These are phyloP conservation scores for Anoplopoma fimbria DNA, from an alignment of 2,113 vertebrate genomes.

Conservation along the genomic window DNA sequence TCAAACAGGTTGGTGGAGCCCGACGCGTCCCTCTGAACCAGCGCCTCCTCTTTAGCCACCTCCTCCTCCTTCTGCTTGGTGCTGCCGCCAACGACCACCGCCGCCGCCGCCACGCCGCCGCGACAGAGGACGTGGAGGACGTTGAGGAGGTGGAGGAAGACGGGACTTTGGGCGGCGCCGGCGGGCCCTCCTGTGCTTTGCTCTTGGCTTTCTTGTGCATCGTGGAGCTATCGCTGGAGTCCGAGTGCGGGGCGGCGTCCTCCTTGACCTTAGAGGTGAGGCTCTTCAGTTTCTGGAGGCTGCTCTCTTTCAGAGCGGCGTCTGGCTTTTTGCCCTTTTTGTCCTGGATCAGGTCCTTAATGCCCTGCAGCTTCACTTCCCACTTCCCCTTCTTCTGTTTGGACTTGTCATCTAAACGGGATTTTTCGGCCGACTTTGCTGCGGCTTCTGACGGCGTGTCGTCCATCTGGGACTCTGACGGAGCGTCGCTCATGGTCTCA, in stretches of 20 bases:
- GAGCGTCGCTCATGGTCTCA: constrained; percentile 76
- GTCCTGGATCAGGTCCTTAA: constrained; percentile 81
- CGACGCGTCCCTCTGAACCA: constrained; percentile 70
- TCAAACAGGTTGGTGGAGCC: constrained; percentile 83
- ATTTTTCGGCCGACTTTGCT: constrained; percentile 62
- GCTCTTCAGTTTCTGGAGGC: constrained; percentile 82
- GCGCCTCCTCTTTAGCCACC: constrained; percentile 68
- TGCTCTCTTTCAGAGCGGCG: constrained; percentile 77
- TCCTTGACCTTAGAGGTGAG: constrained; percentile 78
- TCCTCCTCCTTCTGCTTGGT: constrained; percentile 78
- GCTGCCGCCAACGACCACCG: constrained; percentile 3
- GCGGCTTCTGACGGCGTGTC: constrained; percentile 45
- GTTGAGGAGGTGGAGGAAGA: constrained; percentile 73
- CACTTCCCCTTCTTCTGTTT: constrained; percentile 88
- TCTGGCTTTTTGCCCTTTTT: constrained; percentile 84
- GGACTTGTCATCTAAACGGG: constrained; percentile 75
- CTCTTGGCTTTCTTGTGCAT: constrained; percentile 70
- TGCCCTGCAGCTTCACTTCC: constrained; percentile 79
- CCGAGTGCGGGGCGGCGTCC: constrained; percentile 78
- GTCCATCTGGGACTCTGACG: constrained; percentile 68
- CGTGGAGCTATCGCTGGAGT: constrained; percentile 83
- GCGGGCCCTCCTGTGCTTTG: constrained; percentile 69
- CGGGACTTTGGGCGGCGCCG: constrained; percentile 56
- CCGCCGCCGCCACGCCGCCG: no score
- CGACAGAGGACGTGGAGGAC: constrained; percentile 59